Evolutionary conservation across 2,113 vertebrate genomes (phyloP).

Genomic region (Fregata magnificens): DNA sequence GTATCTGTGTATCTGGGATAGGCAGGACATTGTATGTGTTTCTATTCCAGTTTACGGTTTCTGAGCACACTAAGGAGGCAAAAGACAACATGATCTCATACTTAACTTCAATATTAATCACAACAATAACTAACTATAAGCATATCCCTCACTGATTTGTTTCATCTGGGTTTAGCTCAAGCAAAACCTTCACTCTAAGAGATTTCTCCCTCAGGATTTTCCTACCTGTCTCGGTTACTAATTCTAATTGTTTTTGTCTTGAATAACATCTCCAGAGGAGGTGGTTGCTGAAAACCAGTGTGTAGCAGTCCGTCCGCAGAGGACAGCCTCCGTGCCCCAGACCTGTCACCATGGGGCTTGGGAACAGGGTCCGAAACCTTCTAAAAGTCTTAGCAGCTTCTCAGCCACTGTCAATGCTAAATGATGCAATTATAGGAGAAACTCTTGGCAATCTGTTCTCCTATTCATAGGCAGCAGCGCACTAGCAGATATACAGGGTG

Average conservation of each 20-base stretch:
- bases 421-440: neutral
- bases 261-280: neutral
- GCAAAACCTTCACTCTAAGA: neutral
- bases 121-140: neutral
- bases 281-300: neutral
- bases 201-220: neutral
- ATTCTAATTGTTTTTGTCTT: neutral
- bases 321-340: neutral
- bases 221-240: neutral
- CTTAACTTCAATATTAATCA: neutral
- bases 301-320: neutral
- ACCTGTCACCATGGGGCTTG: neutral
- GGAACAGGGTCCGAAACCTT: neutral
- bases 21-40: neutral
- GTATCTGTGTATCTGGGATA: neutral
- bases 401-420: neutral
- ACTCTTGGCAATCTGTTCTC: neutral
- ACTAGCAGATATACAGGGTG: neutral
- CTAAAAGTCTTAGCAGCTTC: neutral
- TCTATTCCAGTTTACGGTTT: neutral
- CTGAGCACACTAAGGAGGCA: neutral
- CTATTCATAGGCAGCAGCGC: neutral
- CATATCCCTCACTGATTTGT: neutral
- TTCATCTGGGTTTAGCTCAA: neutral
- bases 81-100: neutral